Evolutionary conservation across 2,888 invertebrate species (phyloP), one percentile per base, ranked within the genome.

Genomic region (Agrotis ipsilon): DNA sequence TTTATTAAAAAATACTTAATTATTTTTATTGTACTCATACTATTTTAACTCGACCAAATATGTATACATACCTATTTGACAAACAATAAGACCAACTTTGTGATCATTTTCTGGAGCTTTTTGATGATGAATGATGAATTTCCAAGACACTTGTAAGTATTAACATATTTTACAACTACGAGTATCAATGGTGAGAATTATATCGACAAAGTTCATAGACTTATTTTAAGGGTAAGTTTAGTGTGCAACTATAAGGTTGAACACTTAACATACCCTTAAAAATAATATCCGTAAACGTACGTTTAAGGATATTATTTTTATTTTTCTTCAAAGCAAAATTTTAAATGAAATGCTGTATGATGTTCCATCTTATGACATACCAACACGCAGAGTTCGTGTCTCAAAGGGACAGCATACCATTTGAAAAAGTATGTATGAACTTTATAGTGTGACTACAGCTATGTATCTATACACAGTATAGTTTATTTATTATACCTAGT

Each of bases 401-500:
- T 18, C 18, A 16, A 7, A 13, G 27, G 16, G 6, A n/a, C 21
- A 63, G 43, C 16, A 24, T 57, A 49, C 7, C 43, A n/a, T 51
- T 71, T 51, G 9, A 43, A 32, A 45, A 39, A 64, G 19, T 27
- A 27, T 27, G 18, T 32, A n/a, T 32, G n/a, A 32, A 55, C n/a
- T 32, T 32, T 32, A 32, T 6, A 27, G 27, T 32, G 5, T 32
- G 55, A 55, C 32, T 27, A n/a, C n/a, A 49, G 49, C 13, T 19
- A 49, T 19, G 39, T 39, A 39, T 39, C 39, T 39, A 49, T 19
- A 3, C 18, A 14, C 18, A 46, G 6, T 18, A 46, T 46, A 21
- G 51, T 51, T 21, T 14, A 14, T 18, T n/a, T 6, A 67, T 49
- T 21, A 6, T 14, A n/a, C 11, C 1, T 9, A 11, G 32, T 39